These are phyloP conservation scores for Netelia virgata DNA, from an alignment of 2,888 invertebrate species.

Conservation along the genomic window DNA sequence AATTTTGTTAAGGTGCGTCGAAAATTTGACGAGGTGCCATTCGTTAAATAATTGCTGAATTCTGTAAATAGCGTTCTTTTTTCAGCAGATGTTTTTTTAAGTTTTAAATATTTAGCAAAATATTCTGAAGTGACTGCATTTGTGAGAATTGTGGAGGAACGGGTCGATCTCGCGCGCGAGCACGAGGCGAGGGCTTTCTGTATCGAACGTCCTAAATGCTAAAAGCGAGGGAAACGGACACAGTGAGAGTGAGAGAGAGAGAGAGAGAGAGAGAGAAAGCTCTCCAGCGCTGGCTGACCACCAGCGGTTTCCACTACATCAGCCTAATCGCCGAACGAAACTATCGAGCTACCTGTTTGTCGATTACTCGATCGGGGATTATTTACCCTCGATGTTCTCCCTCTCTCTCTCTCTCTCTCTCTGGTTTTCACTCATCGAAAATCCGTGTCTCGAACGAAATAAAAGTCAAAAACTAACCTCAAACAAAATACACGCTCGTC, in stretches of 20 bases:
- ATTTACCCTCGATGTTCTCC: slow-evolving; percentile 13
- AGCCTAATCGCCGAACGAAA: slow-evolving; percentile 55
- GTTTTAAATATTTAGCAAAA: neutral
- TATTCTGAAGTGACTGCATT: neutral
- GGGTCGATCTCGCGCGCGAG: neutral
- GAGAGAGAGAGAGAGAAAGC: neutral
- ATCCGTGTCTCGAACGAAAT: neutral
- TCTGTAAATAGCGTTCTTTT: too few relatives aligned
- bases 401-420: too few relatives aligned
- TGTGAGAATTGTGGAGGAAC: neutral
- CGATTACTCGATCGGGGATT: slow-evolving; percentile 52
- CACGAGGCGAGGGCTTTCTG: neutral
- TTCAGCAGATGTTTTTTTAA: too few relatives aligned
- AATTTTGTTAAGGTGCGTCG: too few relatives aligned
- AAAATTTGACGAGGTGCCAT: too few relatives aligned
- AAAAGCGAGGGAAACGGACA: slow-evolving; percentile 53
- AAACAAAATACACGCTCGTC: neutral
- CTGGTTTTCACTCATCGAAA: neutral
- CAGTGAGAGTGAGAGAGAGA: slow-evolving; percentile 49
- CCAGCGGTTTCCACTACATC: slow-evolving; percentile 61
- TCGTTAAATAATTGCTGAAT: too few relatives aligned
- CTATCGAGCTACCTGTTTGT: slow-evolving; percentile 50
- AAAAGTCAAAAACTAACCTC: neutral
- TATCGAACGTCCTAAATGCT: neutral
- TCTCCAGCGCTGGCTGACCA: slow-evolving; percentile 40